Conservation (phyloP, 2,888 invertebrate genomes). For the Agapostemon virescens region DNA sequence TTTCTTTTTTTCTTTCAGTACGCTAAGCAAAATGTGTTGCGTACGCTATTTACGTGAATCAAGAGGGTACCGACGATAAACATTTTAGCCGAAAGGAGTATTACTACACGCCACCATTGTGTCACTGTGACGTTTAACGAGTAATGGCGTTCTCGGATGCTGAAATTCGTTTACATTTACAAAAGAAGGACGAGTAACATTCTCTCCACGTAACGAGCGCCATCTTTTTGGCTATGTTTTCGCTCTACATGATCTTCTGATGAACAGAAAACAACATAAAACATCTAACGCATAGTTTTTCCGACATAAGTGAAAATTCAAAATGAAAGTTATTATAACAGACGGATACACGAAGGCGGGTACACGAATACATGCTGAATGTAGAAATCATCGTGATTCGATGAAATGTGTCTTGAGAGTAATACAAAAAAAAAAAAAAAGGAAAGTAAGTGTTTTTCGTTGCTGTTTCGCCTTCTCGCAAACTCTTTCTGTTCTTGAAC, state of each 20-base stretch:
- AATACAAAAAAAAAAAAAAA: no score
- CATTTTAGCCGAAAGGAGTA: conserved; percentile 6
- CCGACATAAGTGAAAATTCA: conserved; percentile 1
- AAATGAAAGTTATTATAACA: conserved; percentile 28
- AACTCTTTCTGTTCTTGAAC: conserved; percentile 17
- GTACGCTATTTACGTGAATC: conserved; percentile 15
- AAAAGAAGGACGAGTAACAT: conserved; percentile 44
- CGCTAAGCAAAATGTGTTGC: conserved; percentile 15
- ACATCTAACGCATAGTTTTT: conserved; percentile 11
- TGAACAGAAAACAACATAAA: conserved; percentile 24
- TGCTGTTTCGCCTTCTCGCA: conserved; percentile 50
- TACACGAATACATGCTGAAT: conserved; percentile 35
- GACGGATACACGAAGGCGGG: conserved; percentile 39
- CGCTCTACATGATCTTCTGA: conserved; percentile 15
- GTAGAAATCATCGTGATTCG: conserved; percentile 10
- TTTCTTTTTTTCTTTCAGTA: neutral
- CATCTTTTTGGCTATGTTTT: conserved; percentile 26
- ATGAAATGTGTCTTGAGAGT: conserved; percentile 31
- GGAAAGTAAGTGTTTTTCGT: conserved; percentile 29
- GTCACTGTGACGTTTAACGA: conserved; percentile 33
- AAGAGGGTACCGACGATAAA: conserved; percentile 14
- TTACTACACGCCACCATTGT: conserved; percentile 13
- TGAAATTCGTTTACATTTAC: conserved; percentile 49
- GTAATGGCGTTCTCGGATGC: conserved; percentile 32
- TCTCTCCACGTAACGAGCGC: conserved; percentile 32